phyloP scores from a whole-genome alignment of 2,797 vertebrate species.

The Sphenopsis melanotis region DNA sequence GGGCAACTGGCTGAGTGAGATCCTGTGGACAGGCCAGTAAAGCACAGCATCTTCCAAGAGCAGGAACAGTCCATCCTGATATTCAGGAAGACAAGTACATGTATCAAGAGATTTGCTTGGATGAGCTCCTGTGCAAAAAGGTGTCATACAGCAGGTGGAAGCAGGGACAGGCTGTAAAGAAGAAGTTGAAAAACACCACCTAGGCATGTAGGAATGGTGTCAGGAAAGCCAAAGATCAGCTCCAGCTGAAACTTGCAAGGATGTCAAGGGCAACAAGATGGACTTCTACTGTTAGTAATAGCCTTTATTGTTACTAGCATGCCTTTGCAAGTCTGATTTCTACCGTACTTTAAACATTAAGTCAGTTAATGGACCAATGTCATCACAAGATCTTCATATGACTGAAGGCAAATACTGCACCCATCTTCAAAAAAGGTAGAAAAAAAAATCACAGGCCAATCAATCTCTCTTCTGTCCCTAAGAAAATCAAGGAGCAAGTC shows the following conservation, averaged over 20 bases:
- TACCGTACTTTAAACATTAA: neutral
- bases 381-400: neutral
- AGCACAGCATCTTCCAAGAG: neutral
- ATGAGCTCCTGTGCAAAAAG: neutral
- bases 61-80: neutral
- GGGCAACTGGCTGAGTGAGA: neutral
- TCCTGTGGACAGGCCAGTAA: neutral
- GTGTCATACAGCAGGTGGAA: neutral
- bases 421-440: neutral
- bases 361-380: neutral
- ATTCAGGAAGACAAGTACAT: neutral
- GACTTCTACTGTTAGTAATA: neutral
- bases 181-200: neutral
- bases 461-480: neutral
- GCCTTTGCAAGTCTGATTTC: neutral
- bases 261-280: neutral
- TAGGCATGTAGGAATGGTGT: neutral
- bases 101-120: neutral
- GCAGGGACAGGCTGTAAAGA: neutral
- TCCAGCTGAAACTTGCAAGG: neutral
- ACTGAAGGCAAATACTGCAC: neutral
- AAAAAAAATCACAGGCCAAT: neutral
- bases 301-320: neutral
- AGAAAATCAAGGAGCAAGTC: neutral
- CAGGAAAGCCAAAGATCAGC: neutral